Conservation (phyloP, 2,113 vertebrate species). For the Neoarius graeffei region DNA sequence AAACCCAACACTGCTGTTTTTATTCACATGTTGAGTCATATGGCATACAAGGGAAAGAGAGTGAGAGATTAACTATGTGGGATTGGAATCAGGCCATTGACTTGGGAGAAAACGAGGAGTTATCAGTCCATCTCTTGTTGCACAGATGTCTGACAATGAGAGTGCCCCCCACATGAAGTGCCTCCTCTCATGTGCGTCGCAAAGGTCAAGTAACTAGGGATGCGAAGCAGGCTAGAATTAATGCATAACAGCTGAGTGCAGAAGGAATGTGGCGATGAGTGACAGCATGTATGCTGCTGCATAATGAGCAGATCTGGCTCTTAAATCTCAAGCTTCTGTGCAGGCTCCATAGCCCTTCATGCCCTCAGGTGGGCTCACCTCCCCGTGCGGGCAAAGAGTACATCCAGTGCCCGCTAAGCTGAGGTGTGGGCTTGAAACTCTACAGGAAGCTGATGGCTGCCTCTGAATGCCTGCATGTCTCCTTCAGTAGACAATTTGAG, state of each 20-base stretch:
- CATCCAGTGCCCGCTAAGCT: slow-evolving; percentile 22
- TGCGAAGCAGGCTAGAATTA: slow-evolving; percentile 72
- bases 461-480: slow-evolving; percentile 32
- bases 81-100: slow-evolving; percentile 2
- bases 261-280: slow-evolving; percentile 62
- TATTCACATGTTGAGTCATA: neutral
- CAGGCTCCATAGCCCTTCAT: slow-evolving; percentile 53
- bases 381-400: slow-evolving; percentile 13
- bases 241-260: slow-evolving; percentile 66
- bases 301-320: slow-evolving; percentile 67
- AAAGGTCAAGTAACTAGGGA: slow-evolving; percentile 68
- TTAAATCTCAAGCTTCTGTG: neutral
- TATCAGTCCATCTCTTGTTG: slow-evolving; percentile 27
- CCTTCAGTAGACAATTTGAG: slow-evolving; percentile 40
- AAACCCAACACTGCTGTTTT: neutral
- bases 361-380: slow-evolving; percentile 62
- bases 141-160: slow-evolving; percentile 27
- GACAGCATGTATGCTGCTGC: slow-evolving; percentile 69
- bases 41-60: neutral
- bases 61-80: neutral
- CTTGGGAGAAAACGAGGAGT: neutral
- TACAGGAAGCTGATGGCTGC: slow-evolving; percentile 44
- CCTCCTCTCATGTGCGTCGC: slow-evolving; percentile 32
- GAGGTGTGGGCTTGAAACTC: slow-evolving; percentile 43
- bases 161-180: slow-evolving; percentile 16